These are phyloP conservation scores for Orientallactaga sibirica DNA, from an alignment of 2,797 vertebrate species.

Conservation along the genomic window DNA sequence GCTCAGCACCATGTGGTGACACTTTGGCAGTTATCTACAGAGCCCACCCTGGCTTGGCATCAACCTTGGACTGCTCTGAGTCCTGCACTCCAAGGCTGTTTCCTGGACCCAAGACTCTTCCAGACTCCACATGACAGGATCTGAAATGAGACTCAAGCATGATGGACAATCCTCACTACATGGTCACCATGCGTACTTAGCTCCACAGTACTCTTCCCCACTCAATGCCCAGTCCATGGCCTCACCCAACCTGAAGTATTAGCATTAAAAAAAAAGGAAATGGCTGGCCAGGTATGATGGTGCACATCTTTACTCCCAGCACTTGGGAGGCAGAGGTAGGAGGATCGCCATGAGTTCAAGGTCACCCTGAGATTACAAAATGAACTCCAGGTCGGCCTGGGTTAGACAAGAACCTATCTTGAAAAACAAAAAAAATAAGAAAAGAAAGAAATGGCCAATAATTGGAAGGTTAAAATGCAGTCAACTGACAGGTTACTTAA, in stretches of 20 bases:
- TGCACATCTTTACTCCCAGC: too few relatives aligned
- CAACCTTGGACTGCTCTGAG: not conserved
- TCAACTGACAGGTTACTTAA: slow-evolving; percentile 25
- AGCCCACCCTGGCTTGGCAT: too few relatives aligned
- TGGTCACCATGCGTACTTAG: too few relatives aligned
- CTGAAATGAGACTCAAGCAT: not conserved
- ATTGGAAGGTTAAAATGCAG: not conserved
- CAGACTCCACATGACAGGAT: not conserved
- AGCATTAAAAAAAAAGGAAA: not conserved
- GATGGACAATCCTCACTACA: not conserved
- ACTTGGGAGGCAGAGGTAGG: too few relatives aligned
- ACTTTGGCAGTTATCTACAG: not conserved
- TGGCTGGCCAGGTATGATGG: rapidly evolving
- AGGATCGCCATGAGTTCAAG: too few relatives aligned
- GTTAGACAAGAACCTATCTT: too few relatives aligned
- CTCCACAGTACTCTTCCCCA: not conserved
- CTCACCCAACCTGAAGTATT: not conserved
- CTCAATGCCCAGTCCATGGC: not conserved
- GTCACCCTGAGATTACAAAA: too few relatives aligned
- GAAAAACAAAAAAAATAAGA: too few relatives aligned
- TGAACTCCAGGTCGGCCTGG: too few relatives aligned
- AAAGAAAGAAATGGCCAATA: not conserved
- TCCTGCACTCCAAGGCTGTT: not conserved
- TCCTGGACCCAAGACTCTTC: not conserved
- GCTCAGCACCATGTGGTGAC: not conserved